Percentiles rank a stretch among this genome's conserved stretches.
Evolutionary conservation across 2,797 vertebrate species (phyloP).

Genomic region (Discoglossus pictus): DNA sequence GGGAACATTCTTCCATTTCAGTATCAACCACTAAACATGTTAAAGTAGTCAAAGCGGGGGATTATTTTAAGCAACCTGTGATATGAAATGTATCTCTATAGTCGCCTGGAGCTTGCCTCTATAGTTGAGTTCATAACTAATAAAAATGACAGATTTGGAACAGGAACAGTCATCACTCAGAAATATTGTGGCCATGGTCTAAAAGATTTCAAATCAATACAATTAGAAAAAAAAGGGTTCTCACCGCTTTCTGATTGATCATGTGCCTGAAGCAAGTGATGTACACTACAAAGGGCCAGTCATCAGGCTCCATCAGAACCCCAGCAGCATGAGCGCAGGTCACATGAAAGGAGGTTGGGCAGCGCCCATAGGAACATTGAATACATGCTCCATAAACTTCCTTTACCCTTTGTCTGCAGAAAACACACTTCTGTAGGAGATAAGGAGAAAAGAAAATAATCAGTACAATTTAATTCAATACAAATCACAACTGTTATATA

Average conservation of each 20-base stretch:
- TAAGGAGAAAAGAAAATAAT: constrained; percentile 53
- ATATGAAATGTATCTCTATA: constrained; percentile 14
- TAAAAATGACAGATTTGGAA: constrained; percentile 44
- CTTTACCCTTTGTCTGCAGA: constrained; percentile 79
- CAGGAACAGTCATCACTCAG: constrained; percentile 16
- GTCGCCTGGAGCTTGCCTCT: constrained; percentile 25
- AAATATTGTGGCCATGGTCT: constrained; percentile 34
- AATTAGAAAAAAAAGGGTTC: constrained; percentile 49
- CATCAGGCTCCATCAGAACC: constrained; percentile 89
- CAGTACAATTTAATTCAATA: too few relatives aligned
- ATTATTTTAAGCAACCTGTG: constrained; percentile 26
- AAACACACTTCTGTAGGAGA: constrained; percentile 71
- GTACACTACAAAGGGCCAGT: constrained; percentile 94
- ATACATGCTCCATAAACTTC: constrained; percentile 87
- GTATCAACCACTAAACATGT: constrained; percentile 21
- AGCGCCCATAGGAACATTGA: constrained; percentile 92
- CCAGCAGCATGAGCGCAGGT: constrained; percentile 94
- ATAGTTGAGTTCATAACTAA: constrained; percentile 39
- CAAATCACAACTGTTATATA: too few relatives aligned
- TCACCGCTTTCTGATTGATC: constrained; percentile 81
- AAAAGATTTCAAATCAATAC: constrained; percentile 34
- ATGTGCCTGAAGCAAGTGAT: constrained; percentile 94
- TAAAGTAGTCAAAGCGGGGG: constrained; percentile 8
- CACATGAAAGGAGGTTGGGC: constrained; percentile 93
- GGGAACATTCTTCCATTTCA: constrained; percentile 15